Base-by-base conservation (phyloP, 1,140 invertebrate species). In the Anagrus nilaparvatae region DNA sequence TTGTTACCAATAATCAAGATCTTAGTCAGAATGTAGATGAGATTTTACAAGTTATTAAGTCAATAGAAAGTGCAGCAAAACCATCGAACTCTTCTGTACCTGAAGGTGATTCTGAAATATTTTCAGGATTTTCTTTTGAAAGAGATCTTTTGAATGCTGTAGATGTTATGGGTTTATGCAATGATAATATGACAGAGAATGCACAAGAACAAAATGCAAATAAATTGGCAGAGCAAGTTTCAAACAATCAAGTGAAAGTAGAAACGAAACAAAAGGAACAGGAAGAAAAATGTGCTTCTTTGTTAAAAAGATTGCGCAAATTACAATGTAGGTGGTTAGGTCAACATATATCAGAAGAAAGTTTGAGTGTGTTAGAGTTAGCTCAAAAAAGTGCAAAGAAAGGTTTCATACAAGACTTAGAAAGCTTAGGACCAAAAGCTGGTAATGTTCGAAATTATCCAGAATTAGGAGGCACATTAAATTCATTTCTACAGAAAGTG, bases 281-380 rank as follows among this genome's bases (percentile, higher is more conserved):
- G 19, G 76, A 83, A 50, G 68, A 79, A 16, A 70, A 78, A 48
- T 73, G 77, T 39, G 78, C 83, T 4, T 80, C 81, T 56, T 60
- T 92, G 35, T 51, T 82, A 48, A 70, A 84, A 40, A 68, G 87
- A 31, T 61, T 90, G 25, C 65, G 80, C 1, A 86, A 88, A 54
- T 60, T 87, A 6, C 85, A 91, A 60, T 73, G 77, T 0, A 69
- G 75, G 35, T 65, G 78, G 13, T 69, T 87, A 47, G 82, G 85
- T 10, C 75, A 76, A 35, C 84, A 89, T 57, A 71, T 79, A 18
- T 78, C 78, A 36, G 79, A 83, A 42, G 83, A 93, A 60, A 74
- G 83, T 3, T 72, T 74, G 12, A 74, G 78, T 40, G 72, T 87
- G 40, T 67, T 89, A 55, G 78, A 84, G 56, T 63, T 82, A 58